These are phyloP conservation scores for Volucella bombylans DNA, from an alignment of 2,888 invertebrate species.

Conservation along the genomic window DNA sequence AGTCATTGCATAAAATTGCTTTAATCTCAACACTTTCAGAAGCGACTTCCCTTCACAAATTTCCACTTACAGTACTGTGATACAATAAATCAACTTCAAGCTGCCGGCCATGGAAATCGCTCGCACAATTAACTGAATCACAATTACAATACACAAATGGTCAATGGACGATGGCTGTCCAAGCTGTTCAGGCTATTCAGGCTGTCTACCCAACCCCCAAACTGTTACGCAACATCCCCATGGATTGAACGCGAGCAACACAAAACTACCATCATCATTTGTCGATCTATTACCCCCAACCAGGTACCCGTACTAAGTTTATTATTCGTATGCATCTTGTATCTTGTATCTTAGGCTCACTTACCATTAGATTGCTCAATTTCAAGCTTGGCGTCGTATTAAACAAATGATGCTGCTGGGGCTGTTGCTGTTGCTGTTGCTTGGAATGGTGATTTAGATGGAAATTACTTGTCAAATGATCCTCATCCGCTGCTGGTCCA, in stretches of 20 bases:
- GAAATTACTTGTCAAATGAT: constrained; percentile 67
- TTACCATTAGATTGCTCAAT: constrained; percentile 83
- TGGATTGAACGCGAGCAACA: constrained; percentile 3
- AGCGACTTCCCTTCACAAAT: no score
- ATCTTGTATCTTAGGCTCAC: constrained; percentile 63
- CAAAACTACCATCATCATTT: constrained; percentile 27
- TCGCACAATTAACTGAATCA: constrained; percentile 9
- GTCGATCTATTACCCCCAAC: constrained; percentile 28
- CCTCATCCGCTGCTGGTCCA: constrained; percentile 48
- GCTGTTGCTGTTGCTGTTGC: constrained; percentile 70
- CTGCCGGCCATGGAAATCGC: no score
- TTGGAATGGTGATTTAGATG: constrained; percentile 56
- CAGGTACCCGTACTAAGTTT: neutral
- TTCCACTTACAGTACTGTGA: no score
- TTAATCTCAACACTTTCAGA: no score
- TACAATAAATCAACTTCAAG: no score
- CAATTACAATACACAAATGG: neutral
- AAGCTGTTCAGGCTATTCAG: no score
- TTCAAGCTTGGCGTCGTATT: constrained; percentile 82
- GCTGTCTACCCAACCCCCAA: neutral
- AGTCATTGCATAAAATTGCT: no score
- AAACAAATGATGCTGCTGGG: constrained; percentile 76
- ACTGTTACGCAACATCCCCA: constrained; percentile 16
- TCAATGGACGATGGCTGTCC: neutral
- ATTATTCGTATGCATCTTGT: constrained; percentile 6